Percentiles rank a stretch among this genome's conserved stretches.
Conservation (phyloP, 2,113 vertebrate species). For the Alexandromys fortis region DNA sequence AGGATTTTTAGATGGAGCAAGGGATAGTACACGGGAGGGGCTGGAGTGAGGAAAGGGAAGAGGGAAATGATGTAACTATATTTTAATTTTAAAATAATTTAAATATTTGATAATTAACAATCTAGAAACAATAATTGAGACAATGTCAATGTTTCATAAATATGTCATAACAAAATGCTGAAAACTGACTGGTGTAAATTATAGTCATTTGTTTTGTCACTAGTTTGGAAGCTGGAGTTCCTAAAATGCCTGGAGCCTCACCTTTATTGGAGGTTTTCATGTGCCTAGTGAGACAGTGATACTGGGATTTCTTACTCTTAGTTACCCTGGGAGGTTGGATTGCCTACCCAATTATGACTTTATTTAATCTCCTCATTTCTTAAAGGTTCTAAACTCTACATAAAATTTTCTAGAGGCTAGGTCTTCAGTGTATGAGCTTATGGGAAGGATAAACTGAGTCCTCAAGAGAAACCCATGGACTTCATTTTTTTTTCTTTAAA, state of each 20-base stretch:
- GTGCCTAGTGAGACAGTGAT: fast-evolving
- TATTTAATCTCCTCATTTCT: not conserved
- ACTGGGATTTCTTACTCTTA: not conserved
- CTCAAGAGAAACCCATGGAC: fast-evolving
- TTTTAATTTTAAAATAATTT: not conserved
- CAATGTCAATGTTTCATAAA: not conserved
- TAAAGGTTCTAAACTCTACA: not conserved
- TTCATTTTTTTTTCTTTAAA: not conserved
- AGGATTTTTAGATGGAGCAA: not conserved
- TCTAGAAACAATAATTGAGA: not conserved
- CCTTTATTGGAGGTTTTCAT: not conserved
- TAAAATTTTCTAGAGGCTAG: not conserved
- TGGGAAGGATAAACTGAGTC: not conserved
- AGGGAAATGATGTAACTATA: not conserved
- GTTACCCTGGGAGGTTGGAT: fast-evolving
- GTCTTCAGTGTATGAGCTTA: not conserved
- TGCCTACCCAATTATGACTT: not conserved
- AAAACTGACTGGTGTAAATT: no score
- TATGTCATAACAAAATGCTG: not conserved
- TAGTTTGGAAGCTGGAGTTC: not conserved
- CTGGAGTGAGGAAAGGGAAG: not conserved
- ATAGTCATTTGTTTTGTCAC: not conserved
- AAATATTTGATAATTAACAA: not conserved
- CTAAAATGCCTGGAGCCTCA: not conserved
- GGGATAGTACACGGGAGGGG: no score